These are phyloP conservation scores for Macropus fuliginosus DNA, from an alignment of 2,797 vertebrate genomes.

Conservation along the genomic window DNA sequence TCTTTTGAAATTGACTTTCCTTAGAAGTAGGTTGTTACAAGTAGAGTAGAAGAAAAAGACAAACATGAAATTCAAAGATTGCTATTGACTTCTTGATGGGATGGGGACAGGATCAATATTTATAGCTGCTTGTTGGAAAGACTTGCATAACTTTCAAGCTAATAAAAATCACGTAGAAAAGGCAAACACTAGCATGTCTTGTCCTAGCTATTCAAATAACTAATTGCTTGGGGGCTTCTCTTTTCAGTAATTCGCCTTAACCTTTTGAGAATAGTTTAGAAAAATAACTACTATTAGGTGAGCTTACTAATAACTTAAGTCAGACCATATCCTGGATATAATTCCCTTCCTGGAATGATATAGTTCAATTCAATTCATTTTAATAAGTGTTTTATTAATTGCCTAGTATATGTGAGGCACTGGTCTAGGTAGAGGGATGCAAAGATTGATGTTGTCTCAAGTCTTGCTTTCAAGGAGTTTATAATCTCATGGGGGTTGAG, in stretches of 20 bases:
- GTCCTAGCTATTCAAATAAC: conserved; percentile 58
- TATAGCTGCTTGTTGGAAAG: conserved; percentile 73
- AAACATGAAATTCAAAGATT: conserved; percentile 66
- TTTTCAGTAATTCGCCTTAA: conserved; percentile 27
- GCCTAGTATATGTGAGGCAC: background rate
- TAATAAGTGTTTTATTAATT: background rate
- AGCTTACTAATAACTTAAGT: conserved; percentile 44
- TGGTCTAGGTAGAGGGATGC: background rate
- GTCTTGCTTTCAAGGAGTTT: background rate
- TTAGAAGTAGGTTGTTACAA: conserved; percentile 62
- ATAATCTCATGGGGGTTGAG: background rate
- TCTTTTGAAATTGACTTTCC: conserved; percentile 74
- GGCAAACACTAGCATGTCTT: conserved; percentile 57
- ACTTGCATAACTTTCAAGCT: conserved; percentile 63
- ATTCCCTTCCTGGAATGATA: conserved; percentile 14
- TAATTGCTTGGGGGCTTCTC: conserved; percentile 54
- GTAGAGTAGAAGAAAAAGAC: conserved; percentile 55
- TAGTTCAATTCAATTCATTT: background rate
- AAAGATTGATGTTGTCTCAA: background rate
- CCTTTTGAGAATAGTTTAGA: background rate
- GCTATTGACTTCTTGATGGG: conserved; percentile 72
- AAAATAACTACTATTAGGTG: conserved; percentile 43
- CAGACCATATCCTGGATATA: conserved; percentile 54
- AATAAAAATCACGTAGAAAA: conserved; percentile 50
- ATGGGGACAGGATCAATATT: conserved; percentile 69